Conservation (phyloP, 2,113 vertebrate species). For the Perca flavescens region DNA sequence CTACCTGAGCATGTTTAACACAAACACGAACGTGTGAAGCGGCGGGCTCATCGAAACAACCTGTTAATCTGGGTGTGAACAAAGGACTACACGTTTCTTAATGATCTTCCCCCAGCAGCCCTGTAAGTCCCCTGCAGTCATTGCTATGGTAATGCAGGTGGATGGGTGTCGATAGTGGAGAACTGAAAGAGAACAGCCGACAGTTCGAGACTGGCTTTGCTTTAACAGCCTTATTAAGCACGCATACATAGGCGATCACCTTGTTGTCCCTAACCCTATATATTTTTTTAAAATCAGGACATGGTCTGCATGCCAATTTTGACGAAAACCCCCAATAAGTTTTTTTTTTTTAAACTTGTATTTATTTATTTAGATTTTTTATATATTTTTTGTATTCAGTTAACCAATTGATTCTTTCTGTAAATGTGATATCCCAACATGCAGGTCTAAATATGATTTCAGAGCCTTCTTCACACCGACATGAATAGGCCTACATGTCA, state of each 20-base stretch:
- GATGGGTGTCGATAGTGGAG: background rate
- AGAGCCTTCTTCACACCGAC: background rate
- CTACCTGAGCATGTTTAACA: slow-evolving; percentile 36
- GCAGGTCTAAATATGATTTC: background rate
- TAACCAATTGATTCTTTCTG: background rate
- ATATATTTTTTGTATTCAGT: background rate
- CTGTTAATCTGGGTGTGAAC: slow-evolving; percentile 75
- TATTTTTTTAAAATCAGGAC: too few species aligned
- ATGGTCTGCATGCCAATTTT: background rate
- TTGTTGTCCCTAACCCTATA: too few species aligned
- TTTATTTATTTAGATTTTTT: too few species aligned
- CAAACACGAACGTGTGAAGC: slow-evolving; percentile 63
- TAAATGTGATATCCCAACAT: background rate
- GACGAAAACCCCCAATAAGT: background rate
- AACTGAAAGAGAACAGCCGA: background rate
- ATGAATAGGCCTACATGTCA: too few species aligned
- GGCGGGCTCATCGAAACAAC: slow-evolving; percentile 74
- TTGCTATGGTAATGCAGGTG: slow-evolving; percentile 74
- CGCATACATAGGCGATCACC: too few species aligned
- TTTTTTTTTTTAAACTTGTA: background rate
- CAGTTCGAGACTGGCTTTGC: background rate
- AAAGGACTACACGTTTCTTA: slow-evolving; percentile 70
- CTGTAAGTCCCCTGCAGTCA: slow-evolving; percentile 19
- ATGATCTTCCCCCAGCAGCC: slow-evolving; percentile 37
- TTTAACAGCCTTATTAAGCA: background rate